A percentile compares a stretch with the other conserved stretches of the same genome.
Conservation (phyloP, 30 jellyfish, hydroid and myxozoan species). For the Nemopilema nomurai region DNA sequence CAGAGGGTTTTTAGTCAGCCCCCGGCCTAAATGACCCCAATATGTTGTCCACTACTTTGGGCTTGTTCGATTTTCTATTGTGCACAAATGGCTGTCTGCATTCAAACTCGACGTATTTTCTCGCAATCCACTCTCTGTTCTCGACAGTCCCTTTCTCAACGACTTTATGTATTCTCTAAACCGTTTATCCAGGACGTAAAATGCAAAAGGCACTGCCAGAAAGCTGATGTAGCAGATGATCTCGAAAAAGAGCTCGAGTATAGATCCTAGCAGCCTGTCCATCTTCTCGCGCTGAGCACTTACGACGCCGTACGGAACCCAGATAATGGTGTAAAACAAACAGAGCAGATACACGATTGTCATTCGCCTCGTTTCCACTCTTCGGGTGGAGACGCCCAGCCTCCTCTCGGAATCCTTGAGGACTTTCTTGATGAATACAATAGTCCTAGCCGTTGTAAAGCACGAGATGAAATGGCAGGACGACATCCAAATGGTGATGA, state of each 20-base stretch:
- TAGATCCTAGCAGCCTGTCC: neutral
- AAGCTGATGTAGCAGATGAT: constrained; percentile 15
- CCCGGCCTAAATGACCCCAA: too few relatives aligned
- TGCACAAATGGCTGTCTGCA: too few relatives aligned
- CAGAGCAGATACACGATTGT: neutral
- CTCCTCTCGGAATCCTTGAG: neutral
- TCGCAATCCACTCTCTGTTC: too few relatives aligned
- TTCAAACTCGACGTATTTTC: too few relatives aligned
- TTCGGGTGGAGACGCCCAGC: constrained; percentile 1
- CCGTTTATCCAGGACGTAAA: constrained; percentile 32
- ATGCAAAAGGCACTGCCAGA: constrained; percentile 18
- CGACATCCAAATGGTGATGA: constrained; percentile 8
- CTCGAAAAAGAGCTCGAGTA: neutral
- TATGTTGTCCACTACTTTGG: too few relatives aligned
- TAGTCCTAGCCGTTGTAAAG: neutral
- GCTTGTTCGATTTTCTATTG: too few relatives aligned
- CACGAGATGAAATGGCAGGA: neutral
- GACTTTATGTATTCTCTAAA: constrained; percentile 7
- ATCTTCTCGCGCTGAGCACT: neutral
- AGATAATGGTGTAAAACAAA: neutral
- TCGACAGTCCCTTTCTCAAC: too few relatives aligned
- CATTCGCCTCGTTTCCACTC: constrained; percentile 31
- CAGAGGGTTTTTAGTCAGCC: too few relatives aligned
- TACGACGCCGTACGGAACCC: constrained; percentile 54
- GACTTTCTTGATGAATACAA: neutral